Conservation (phyloP, 2,888 invertebrate genomes). For the Conops quadrifasciatus region DNA sequence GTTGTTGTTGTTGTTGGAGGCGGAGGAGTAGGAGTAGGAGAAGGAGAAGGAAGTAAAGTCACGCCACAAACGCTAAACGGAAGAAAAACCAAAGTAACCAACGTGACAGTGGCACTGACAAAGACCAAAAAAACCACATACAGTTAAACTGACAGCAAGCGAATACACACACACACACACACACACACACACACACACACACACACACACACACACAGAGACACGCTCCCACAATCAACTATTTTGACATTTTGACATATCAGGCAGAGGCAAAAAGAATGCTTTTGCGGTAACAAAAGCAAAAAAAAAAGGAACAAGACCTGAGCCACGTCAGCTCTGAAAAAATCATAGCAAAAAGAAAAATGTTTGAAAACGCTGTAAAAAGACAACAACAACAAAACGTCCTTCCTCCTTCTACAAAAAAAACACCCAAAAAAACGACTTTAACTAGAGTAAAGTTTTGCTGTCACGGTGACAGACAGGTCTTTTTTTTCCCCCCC, state of each 20-base stretch:
- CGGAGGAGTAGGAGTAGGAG: too few relatives aligned
- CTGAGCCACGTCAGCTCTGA: too few relatives aligned
- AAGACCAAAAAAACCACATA: neutral
- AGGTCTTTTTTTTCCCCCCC: too few relatives aligned
- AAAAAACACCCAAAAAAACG: neutral
- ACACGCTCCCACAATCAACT: neutral
- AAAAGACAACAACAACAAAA: neutral
- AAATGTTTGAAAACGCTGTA: neutral
- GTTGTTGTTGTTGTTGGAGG: too few relatives aligned
- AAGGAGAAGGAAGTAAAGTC: neutral
- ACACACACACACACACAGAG: too few relatives aligned
- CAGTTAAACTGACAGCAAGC: constrained; percentile 27
- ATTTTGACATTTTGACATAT: constrained; percentile 29
- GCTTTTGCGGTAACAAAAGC: neutral
- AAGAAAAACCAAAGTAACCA: neutral
- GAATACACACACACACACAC: too few relatives aligned
- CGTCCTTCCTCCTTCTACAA: too few relatives aligned
- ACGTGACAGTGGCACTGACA: neutral
- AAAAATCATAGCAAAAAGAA: neutral
- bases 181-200: too few relatives aligned
- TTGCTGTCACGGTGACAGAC: neutral
- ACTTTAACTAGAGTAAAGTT: neutral
- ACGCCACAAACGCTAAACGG: constrained; percentile 21
- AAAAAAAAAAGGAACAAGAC: neutral
- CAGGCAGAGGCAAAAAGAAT: constrained; percentile 7